phyloP scores from a whole-genome alignment of 2,797 vertebrate genomes.

The Sebastes vulpes region DNA sequence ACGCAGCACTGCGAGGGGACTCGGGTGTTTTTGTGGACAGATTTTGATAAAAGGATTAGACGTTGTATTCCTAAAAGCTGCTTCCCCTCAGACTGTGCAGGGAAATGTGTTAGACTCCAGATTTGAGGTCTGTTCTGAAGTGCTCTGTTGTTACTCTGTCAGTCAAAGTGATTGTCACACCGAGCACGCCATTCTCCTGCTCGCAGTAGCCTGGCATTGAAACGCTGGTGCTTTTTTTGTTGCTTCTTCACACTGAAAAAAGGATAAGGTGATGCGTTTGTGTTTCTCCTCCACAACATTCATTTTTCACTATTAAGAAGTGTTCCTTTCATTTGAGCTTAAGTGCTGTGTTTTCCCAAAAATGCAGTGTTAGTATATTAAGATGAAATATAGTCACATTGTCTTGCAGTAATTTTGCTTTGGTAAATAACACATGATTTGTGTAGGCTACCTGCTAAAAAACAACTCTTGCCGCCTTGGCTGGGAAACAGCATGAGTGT shows the following conservation, averaged over 20 bases:
- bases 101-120: slow-evolving; percentile 62
- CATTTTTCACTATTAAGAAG: neutral
- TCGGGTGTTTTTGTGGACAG: slow-evolving; percentile 45
- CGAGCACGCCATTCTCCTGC: slow-evolving; percentile 19
- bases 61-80: slow-evolving; percentile 62
- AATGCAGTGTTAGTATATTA: neutral
- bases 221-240: neutral
- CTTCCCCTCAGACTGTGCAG: slow-evolving; percentile 51
- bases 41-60: slow-evolving; percentile 75
- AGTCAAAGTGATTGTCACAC: slow-evolving; percentile 72
- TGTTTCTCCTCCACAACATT: slow-evolving; percentile 10
- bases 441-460: neutral
- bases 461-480: neutral
- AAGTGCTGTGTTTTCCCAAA: neutral
- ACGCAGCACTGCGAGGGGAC: slow-evolving; percentile 19
- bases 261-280: neutral
- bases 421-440: neutral
- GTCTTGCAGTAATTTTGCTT: neutral
- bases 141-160: slow-evolving; percentile 57
- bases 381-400: neutral
- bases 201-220: slow-evolving; percentile 1
- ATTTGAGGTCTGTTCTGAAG: slow-evolving; percentile 57
- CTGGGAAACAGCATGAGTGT: neutral
- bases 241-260: slow-evolving; percentile 8
- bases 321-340: neutral